Conservation (phyloP, 2,888 invertebrate species). For the Cepaea hortensis region DNA sequence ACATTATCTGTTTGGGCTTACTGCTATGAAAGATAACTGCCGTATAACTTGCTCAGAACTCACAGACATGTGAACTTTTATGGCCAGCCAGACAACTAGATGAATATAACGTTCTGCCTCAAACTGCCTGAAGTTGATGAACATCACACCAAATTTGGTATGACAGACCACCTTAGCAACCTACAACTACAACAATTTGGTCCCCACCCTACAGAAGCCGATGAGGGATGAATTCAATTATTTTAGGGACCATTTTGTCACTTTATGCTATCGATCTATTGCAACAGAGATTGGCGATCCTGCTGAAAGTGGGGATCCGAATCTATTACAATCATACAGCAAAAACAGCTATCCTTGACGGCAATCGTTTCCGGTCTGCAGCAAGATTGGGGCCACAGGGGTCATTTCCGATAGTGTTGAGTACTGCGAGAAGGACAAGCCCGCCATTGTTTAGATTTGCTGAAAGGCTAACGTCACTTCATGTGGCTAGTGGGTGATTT, state of each 20-base stretch:
- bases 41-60: not conserved
- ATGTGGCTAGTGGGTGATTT: not conserved
- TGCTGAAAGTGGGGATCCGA: not conserved
- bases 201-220: not conserved
- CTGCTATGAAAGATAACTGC: not conserved
- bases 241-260: constrained; percentile 18
- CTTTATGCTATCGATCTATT: constrained; percentile 8
- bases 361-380: not conserved
- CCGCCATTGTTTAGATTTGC: not conserved
- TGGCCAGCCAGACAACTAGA: not conserved
- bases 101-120: not conserved
- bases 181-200: not conserved
- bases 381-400: not conserved
- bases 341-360: not conserved
- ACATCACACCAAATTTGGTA: not conserved
- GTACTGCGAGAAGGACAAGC: not conserved
- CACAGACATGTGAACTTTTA: too few species aligned
- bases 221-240: constrained; percentile 13
- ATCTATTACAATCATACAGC: constrained; percentile 6
- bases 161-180: constrained; percentile 2
- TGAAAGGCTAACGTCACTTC: not conserved
- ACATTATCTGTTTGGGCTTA: not conserved
- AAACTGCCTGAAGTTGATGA: not conserved
- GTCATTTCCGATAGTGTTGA: not conserved
- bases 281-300: not conserved